Evolutionary conservation across 2,797 vertebrate genomes (phyloP), one percentile per base, ranked within the genome.

Genomic region (Chelidonichthys spinosus): DNA sequence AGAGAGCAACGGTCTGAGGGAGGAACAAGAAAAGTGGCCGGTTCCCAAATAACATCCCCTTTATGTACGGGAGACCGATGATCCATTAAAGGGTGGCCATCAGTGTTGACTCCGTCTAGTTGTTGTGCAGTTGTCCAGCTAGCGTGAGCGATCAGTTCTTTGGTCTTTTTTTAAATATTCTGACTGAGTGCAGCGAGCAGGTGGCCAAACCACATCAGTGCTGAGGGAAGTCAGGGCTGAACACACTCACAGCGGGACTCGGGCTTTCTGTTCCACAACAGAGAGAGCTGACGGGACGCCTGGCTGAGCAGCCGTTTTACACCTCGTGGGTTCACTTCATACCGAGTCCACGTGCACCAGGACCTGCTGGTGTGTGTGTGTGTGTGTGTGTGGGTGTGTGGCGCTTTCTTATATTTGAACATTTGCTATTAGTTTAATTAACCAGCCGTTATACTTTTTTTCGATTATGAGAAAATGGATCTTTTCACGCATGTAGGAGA

Each of bases 301-400:
- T 46, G 61, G n/a, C 53, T 56, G 50, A 74, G 78, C 62, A 18
- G 56, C 61, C 43, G 58, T 68, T 85, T 74, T 63, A 77, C 85
- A 74, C 83, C 84, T 86, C 74, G 50, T 44, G 2, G 46, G 32
- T 14, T 32, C 18, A 32, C 17, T 58, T 70, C 75, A 50, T 74
- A 66, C 77, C 78, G 42, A 66, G 61, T 81, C 76, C 83, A 89
- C 88, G 86, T 88, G 85, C 58, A 55, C 49, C 54, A 7, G 15
- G 37, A 74, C 42, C 2, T 15, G 7, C 37, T 64, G 63, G 44
- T 40, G 18, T 43, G 3, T 18, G 9, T 46, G 36, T 40, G n/a
- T 63, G 13, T 61, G 42, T 32, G 63, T 55, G 17, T 40, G 50
- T 13, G 25, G 17, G 58, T 44, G 33, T 39, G 35, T 46, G 68